Conservation (phyloP, 2,888 invertebrate genomes). For the Acleris holmiana region DNA sequence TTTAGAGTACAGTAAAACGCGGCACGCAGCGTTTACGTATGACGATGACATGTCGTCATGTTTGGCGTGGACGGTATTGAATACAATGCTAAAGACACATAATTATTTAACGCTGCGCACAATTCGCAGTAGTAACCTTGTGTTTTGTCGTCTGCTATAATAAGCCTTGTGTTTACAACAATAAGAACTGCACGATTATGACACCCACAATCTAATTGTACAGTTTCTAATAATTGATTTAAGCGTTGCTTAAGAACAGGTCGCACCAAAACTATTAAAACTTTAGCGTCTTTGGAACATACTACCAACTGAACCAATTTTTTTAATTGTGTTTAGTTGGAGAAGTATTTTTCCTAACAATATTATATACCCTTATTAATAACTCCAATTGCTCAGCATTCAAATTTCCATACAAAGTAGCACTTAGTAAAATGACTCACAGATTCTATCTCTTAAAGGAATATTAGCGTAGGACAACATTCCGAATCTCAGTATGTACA, state of each 20-base stretch:
- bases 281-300: background rate
- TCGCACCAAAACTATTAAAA: background rate
- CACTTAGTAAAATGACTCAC: constrained; percentile 37
- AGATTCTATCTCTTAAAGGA: constrained; percentile 41
- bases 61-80: constrained; percentile 46
- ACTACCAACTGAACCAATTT: background rate
- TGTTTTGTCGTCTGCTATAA: constrained; percentile 23
- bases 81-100: constrained; percentile 48
- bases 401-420: constrained; percentile 26
- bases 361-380: constrained; percentile 4
- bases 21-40: background rate
- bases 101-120: constrained; percentile 48
- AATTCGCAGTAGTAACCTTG: constrained; percentile 42
- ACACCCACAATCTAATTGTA: background rate
- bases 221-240: background rate
- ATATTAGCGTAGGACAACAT: constrained; percentile 50
- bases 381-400: constrained; percentile 1
- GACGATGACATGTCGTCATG: constrained; percentile 26
- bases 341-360: background rate
- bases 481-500: constrained; percentile 43
- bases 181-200: constrained; percentile 11
- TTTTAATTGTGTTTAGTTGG: background rate
- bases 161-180: constrained; percentile 1
- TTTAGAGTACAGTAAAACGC: background rate
- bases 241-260: background rate